Conservation (phyloP, 2,113 vertebrate species). For the Nycticryphes semicollaris region DNA sequence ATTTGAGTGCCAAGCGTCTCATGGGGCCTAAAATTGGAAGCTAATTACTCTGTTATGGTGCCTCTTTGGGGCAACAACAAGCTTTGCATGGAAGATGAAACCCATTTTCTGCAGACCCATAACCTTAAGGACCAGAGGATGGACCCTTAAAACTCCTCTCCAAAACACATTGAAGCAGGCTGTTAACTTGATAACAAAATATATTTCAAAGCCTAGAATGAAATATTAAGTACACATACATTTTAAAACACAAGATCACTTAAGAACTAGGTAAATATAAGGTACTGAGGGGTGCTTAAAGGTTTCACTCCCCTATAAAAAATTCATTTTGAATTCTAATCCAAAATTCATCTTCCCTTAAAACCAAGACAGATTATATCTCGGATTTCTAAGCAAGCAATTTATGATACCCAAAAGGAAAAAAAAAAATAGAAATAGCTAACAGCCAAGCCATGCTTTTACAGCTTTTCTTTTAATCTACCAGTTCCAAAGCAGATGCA, state of each 20-base stretch:
- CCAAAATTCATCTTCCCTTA: constrained; percentile 6
- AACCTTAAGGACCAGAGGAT: not conserved
- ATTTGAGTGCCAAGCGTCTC: not conserved
- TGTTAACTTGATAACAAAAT: not conserved
- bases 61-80: not conserved
- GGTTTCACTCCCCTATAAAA: not conserved
- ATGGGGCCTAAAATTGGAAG: not conserved
- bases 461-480: constrained; percentile 21
- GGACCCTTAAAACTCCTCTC: not conserved
- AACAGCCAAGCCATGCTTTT: constrained; percentile 13
- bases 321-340: not conserved
- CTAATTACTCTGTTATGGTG: not conserved
- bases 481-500: constrained; percentile 12
- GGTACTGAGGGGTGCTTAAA: not conserved
- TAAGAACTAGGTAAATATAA: not conserved
- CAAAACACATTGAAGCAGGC: not conserved
- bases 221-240: not conserved
- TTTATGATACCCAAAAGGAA: constrained; percentile 5
- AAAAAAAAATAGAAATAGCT: not conserved
- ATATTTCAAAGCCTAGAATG: not conserved
- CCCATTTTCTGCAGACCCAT: not conserved
- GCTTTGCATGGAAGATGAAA: not conserved
- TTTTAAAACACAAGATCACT: not conserved
- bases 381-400: not conserved
- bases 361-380: not conserved